Evolutionary conservation across 2,113 vertebrate genomes (phyloP), one percentile per base, ranked within the genome.

Genomic region (Tichodroma muraria): DNA sequence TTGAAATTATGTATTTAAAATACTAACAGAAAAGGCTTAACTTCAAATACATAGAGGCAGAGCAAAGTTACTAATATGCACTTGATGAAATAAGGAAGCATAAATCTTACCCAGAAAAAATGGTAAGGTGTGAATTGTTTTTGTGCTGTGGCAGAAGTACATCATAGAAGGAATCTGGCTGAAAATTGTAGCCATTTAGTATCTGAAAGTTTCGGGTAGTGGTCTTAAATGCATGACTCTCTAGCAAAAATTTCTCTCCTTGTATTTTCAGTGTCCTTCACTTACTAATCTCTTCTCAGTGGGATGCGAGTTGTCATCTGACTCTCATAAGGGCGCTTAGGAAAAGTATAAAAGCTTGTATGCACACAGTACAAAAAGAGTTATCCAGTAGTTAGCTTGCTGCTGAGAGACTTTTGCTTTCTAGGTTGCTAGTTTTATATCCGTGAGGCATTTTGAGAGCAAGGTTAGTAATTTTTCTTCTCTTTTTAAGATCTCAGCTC

Each of bases 401-500:
- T 80, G 69, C 65, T 78, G 45, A 50, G 38, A 56, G 30, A 68
- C n/a, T 85, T n/a, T 27, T 68, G 20, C 69, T 88, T 83, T 85
- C 47, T 75, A 35, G 3, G 6, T 64, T 78, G n/a, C 30, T 54
- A 40, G 8, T 57, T 93, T 85, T 85, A 44, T 69, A 57, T 70
- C 47, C 42, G 42, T 30, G 18, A 78, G n/a, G 50, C 31, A 30
- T 82, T 94, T 84, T 69, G 30, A 54, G 15, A 92, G 18, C 66
- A 52, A 75, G 40, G 16, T 20, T 63, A 45, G 25, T 85, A 76
- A 45, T 76, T 91, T 96, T 79, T 76, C 54, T n/a, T 96, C 49
- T 97, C 70, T 94, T 84, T 93, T 91, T 40, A 96, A 99, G 99
- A 98, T 99, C 88, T 98, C 98, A 76, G 97, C 99, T 82, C 96